These are phyloP conservation scores for Acanthisitta chloris DNA, from an alignment of 2,113 vertebrate species.

Conservation along the genomic window DNA sequence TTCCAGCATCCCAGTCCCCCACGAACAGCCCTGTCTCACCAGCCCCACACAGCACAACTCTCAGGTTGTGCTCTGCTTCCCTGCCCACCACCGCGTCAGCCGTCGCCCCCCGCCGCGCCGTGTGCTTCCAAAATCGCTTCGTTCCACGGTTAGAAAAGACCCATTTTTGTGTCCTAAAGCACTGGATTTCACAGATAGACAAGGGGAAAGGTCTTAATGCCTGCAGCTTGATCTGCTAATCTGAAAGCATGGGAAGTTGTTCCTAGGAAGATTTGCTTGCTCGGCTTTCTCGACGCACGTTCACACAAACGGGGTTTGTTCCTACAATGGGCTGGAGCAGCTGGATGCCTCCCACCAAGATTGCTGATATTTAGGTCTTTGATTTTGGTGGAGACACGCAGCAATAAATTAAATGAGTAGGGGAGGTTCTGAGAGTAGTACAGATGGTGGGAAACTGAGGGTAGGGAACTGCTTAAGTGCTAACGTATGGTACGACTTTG, in stretches of 20 bases:
- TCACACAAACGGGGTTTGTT: background rate
- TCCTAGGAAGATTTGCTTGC: background rate
- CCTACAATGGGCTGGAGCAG: background rate
- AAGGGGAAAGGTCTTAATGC: conserved; percentile 5
- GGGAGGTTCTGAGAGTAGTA: background rate
- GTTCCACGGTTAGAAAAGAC: conserved; percentile 53
- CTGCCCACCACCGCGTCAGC: rapidly evolving
- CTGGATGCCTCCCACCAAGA: conserved; percentile 51
- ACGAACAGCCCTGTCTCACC: background rate
- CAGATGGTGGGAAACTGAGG: conserved; percentile 53
- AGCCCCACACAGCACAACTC: background rate
- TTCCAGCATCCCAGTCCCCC: background rate
- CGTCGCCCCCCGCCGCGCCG: background rate
- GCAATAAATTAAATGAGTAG: conserved; percentile 3
- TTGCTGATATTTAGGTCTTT: background rate
- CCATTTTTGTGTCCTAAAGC: background rate
- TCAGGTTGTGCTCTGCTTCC: background rate
- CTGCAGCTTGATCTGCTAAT: conserved; percentile 17
- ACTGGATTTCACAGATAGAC: background rate
- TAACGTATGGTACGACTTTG: conserved; percentile 14
- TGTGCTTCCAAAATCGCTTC: conserved; percentile 18
- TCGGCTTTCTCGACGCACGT: background rate
- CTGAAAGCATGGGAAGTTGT: conserved; percentile 21
- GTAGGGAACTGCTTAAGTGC: background rate
- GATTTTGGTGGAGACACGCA: background rate